Evolutionary conservation across 2,113 vertebrate species (phyloP).

Genomic region (zebrafish (Danio rerio)): DNA sequence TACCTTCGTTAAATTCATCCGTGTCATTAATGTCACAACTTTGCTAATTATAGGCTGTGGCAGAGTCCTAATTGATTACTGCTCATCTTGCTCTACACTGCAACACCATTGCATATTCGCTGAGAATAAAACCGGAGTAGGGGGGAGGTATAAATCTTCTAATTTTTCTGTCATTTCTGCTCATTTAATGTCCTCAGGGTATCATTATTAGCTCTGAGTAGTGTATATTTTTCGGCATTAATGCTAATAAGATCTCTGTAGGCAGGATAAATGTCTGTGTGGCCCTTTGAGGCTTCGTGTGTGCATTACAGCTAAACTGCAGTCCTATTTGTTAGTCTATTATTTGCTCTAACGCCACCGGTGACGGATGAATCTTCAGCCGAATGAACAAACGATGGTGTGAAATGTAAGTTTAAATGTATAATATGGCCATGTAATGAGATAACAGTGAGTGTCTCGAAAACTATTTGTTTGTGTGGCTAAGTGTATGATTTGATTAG

Average conservation of each 20-base stretch:
- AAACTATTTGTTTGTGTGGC: slow-evolving; percentile 55
- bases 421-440: slow-evolving; percentile 21
- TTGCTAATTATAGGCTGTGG: slow-evolving; percentile 1
- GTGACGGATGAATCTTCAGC: background rate
- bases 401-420: slow-evolving; percentile 18
- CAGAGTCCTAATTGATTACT: background rate
- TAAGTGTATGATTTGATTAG: slow-evolving; percentile 56
- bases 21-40: background rate
- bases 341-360: background rate
- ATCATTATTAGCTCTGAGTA: background rate
- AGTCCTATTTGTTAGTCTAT: background rate
- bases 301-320: background rate
- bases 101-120: background rate
- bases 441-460: slow-evolving; percentile 26
- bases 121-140: background rate
- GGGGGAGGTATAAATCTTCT: background rate
- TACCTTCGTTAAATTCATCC: slow-evolving; percentile 16
- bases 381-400: background rate
- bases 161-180: background rate
- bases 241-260: slow-evolving; percentile 26
- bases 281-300: background rate
- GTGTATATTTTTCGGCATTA: slow-evolving; percentile 7
- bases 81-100: background rate
- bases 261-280: background rate
- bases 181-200: background rate